These are phyloP conservation scores for Chlorocebus sabaeus DNA, from an alignment of 2,113 vertebrate species.

Conservation along the genomic window DNA sequence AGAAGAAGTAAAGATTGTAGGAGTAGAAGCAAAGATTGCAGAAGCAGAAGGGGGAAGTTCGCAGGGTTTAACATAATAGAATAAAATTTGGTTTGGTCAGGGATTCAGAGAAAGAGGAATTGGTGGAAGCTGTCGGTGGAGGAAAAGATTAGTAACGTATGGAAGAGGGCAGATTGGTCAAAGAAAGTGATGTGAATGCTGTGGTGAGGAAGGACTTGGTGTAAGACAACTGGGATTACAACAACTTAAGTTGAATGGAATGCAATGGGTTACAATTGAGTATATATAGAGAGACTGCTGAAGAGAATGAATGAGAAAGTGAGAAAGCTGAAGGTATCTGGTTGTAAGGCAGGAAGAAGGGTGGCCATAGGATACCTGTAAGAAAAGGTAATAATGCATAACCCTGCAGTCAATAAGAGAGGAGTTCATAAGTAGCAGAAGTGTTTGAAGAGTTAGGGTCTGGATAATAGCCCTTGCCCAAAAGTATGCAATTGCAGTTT, in stretches of 20 bases:
- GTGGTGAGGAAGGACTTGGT: no score
- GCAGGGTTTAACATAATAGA: not conserved
- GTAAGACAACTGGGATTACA: not conserved
- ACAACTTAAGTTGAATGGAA: not conserved
- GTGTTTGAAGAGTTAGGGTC: not conserved
- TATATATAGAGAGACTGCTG: not conserved
- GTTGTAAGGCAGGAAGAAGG: accelerated
- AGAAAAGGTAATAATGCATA: not conserved
- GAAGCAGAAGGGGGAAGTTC: not conserved
- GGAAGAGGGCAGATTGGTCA: not conserved
- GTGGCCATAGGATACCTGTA: not conserved
- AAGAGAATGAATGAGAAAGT: not conserved
- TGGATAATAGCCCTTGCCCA: not conserved
- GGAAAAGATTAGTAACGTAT: not conserved
- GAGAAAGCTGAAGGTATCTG: not conserved
- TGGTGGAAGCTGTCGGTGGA: not conserved
- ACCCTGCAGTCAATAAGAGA: not conserved
- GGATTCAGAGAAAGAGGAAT: not conserved
- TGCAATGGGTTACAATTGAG: not conserved
- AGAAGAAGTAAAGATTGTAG: not conserved
- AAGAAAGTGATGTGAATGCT: not conserved
- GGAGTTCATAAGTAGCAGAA: not conserved
- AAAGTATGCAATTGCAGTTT: not conserved
- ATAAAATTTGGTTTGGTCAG: not conserved
- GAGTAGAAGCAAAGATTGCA: not conserved